Evolutionary conservation across 1,140 invertebrate species (phyloP).

Genomic region (Hesperophylax magnus): DNA sequence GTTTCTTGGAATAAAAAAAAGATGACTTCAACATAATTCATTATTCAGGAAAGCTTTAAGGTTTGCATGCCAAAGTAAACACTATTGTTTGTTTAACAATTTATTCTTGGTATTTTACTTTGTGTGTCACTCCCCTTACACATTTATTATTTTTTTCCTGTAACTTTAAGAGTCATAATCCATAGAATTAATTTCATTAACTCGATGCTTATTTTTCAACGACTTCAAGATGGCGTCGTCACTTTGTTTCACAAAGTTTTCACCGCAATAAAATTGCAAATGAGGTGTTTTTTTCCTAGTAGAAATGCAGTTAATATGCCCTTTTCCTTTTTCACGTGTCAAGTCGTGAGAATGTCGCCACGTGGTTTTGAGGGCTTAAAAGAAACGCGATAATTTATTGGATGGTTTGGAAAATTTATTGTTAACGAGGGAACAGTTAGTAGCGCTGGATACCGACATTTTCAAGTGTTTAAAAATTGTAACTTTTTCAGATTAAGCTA

Average conservation of each 20-base stretch:
- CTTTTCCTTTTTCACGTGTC: slow-evolving; percentile 13
- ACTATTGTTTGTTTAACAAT: too few relatives aligned
- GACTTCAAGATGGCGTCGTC: background rate
- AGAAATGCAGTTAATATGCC: background rate
- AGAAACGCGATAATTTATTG: slow-evolving; percentile 24
- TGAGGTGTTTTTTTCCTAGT: slow-evolving; percentile 3
- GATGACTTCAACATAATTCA: too few relatives aligned
- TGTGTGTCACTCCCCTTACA: too few relatives aligned
- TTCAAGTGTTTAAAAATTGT: background rate
- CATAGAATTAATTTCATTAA: background rate
- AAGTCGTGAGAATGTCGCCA: background rate
- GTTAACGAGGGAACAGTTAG: slow-evolving; percentile 9
- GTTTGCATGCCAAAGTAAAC: too few relatives aligned
- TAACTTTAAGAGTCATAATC: too few relatives aligned
- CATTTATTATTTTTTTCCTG: too few relatives aligned
- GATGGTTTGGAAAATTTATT: slow-evolving; percentile 19
- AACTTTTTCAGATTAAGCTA: too few relatives aligned
- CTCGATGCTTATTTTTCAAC: background rate
- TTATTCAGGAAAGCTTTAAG: too few relatives aligned
- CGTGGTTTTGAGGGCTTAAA: slow-evolving; percentile 3
- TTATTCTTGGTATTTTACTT: too few relatives aligned
- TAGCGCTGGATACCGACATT: background rate
- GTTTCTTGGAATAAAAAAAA: too few relatives aligned
- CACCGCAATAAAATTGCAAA: slow-evolving; percentile 24
- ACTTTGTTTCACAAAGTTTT: slow-evolving; percentile 14